Evolutionary conservation across 2,113 vertebrate genomes (phyloP).

Genomic region (Salvator merianae): DNA sequence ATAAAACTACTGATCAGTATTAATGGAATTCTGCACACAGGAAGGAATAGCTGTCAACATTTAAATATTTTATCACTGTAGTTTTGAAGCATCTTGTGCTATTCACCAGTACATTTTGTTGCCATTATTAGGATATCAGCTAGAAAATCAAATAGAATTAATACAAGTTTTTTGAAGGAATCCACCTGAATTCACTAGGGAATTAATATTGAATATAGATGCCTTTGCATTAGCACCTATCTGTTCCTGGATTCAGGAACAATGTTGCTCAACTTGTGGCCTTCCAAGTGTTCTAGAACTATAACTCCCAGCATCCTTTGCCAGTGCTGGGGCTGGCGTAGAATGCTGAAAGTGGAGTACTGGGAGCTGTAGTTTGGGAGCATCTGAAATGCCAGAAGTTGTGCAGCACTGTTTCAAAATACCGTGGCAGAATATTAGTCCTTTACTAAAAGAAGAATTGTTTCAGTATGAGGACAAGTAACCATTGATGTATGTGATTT

Average conservation of each 20-base stretch:
- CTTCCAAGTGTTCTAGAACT: no score
- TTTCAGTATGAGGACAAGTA: neutral
- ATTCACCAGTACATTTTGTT: neutral
- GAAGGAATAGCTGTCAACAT: neutral
- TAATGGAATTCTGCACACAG: neutral
- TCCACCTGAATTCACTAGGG: constrained; percentile 27
- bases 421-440: neutral
- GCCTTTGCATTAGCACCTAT: constrained; percentile 75
- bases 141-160: neutral
- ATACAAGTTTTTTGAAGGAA: neutral
- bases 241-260: constrained; percentile 7
- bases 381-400: no score
- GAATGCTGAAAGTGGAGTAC: no score
- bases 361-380: no score
- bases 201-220: constrained; percentile 49
- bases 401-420: neutral
- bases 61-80: neutral
- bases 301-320: no score
- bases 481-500: neutral
- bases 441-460: neutral
- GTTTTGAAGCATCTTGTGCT: neutral
- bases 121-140: neutral
- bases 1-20: neutral
- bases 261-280: no score
- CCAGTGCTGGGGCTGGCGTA: no score